phyloP scores from a whole-genome alignment of 2,113 vertebrate species.

The Takifugu bimaculatus region DNA sequence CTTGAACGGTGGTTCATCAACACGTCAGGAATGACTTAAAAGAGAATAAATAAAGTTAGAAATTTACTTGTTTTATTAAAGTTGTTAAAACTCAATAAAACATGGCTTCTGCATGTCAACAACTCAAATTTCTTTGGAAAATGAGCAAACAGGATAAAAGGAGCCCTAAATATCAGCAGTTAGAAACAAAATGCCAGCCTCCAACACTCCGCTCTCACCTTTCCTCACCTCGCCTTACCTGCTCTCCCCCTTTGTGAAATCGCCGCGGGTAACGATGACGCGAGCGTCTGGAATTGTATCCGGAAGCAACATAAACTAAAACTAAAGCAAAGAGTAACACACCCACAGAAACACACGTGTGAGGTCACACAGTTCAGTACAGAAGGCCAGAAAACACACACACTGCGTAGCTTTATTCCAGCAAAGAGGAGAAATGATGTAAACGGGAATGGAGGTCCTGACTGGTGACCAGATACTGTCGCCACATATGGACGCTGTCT shows the following conservation, averaged over 20 bases:
- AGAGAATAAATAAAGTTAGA: too few relatives aligned
- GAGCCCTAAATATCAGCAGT: too few relatives aligned
- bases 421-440: neutral
- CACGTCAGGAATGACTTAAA: neutral
- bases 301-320: slow-evolving; percentile 43
- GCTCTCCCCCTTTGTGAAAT: too few relatives aligned
- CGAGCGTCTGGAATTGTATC: slow-evolving; percentile 42
- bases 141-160: too few relatives aligned
- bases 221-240: too few relatives aligned
- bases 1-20: neutral
- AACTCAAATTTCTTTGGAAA: too few relatives aligned
- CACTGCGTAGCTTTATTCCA: neutral
- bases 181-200: too few relatives aligned
- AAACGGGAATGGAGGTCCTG: neutral
- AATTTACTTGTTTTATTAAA: too few relatives aligned
- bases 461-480: slow-evolving; percentile 2
- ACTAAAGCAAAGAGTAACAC: slow-evolving; percentile 22
- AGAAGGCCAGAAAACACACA: neutral
- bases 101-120: too few relatives aligned
- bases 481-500: too few relatives aligned
- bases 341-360: neutral
- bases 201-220: too few relatives aligned
- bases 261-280: slow-evolving; percentile 15
- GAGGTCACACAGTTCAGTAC: slow-evolving; percentile 24
- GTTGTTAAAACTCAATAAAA: too few relatives aligned